Evolutionary conservation across 2,888 invertebrate genomes (phyloP).

Genomic region (Epinotia nisella): DNA sequence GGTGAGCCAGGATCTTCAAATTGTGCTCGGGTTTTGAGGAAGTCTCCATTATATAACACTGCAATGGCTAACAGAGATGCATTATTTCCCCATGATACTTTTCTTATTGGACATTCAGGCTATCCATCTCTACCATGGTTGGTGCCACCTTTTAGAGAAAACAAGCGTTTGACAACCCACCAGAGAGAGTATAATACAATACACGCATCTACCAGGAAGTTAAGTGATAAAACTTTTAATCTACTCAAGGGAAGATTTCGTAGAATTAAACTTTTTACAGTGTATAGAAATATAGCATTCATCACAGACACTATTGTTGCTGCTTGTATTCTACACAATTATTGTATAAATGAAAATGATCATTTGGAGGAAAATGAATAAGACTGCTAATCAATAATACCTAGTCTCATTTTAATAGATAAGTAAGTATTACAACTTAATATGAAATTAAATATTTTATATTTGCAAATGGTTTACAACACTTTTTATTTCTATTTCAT

Average conservation of each 20-base stretch:
- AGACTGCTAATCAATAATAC: constrained; percentile 11
- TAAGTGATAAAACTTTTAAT: constrained; percentile 67
- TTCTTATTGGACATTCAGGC: constrained; percentile 66
- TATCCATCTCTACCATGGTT: constrained; percentile 70
- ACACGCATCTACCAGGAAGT: constrained; percentile 62
- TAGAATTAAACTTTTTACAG: constrained; percentile 65
- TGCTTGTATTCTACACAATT: constrained; percentile 71
- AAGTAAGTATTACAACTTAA: constrained; percentile 2
- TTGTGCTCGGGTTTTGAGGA: constrained; percentile 63
- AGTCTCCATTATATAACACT: constrained; percentile 65
- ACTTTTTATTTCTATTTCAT: neutral
- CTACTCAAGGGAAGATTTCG: constrained; percentile 64
- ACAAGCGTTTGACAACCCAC: constrained; percentile 62
- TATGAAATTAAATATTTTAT: no score
- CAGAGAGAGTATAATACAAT: constrained; percentile 67
- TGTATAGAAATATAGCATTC: constrained; percentile 68
- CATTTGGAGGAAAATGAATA: constrained; percentile 56
- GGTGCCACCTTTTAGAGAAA: constrained; percentile 68
- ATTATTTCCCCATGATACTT: constrained; percentile 66
- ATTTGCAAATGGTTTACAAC: no score
- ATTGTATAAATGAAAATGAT: constrained; percentile 68
- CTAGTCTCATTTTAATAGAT: no score
- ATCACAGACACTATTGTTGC: constrained; percentile 70
- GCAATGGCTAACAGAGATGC: constrained; percentile 60
- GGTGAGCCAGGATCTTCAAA: constrained; percentile 71